Evolutionary conservation across 2,797 vertebrate species (phyloP).

Genomic region (Glossophaga mutica): DNA sequence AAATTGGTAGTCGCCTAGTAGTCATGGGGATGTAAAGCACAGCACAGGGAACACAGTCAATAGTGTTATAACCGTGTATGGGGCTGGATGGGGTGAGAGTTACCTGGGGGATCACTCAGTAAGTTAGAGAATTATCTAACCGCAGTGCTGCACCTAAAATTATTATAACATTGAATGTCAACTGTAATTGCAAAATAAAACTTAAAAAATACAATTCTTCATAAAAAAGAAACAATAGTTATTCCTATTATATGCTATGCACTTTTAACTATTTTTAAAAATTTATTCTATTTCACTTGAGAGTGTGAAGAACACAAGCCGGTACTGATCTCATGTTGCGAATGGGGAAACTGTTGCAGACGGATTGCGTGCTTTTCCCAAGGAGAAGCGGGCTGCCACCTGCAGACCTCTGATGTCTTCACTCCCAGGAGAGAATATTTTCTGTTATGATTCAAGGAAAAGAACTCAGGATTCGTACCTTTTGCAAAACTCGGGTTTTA

Average conservation of each 20-base stretch:
- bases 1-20: neutral
- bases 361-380: neutral
- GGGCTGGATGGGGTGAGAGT: neutral
- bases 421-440: neutral
- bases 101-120: neutral
- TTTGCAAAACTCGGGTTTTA: neutral
- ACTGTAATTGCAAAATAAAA: neutral
- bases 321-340: neutral
- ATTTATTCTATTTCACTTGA: neutral
- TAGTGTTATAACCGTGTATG: neutral
- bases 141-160: no score
- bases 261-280: neutral
- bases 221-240: neutral
- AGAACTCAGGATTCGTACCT: neutral
- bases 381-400: neutral
- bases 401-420: neutral
- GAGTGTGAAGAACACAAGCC: neutral
- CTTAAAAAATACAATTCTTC: neutral
- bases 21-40: neutral
- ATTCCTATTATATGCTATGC: neutral
- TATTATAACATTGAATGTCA: neutral
- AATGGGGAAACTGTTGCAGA: neutral
- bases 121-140: neutral
- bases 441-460: neutral
- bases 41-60: neutral